phyloP scores from a whole-genome alignment of 1,140 invertebrate genomes.

The Leptinotarsa texana region DNA sequence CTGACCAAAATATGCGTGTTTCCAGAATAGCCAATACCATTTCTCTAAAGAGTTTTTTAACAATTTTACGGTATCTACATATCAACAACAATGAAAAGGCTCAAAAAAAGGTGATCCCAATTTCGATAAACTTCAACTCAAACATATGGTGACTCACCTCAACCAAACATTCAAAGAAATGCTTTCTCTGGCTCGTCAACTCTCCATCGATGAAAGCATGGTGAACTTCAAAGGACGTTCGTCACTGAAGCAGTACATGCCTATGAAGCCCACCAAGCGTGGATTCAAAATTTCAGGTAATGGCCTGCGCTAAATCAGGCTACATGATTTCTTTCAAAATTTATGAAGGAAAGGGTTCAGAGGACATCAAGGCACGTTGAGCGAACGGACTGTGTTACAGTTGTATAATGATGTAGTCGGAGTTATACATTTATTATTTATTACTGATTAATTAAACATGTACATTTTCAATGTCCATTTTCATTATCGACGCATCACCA shows the following conservation, averaged over 20 bases:
- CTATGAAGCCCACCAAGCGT: constrained; percentile 21
- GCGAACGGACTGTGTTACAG: too few relatives aligned
- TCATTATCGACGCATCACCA: too few relatives aligned
- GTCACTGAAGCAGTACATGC: not conserved
- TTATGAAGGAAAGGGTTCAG: constrained; percentile 10
- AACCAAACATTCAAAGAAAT: too few relatives aligned
- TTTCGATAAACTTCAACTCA: constrained; percentile 5
- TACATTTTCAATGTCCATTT: too few relatives aligned
- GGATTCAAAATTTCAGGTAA: constrained; percentile 18
- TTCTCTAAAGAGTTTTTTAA: not conserved
- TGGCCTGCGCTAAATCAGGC: not conserved
- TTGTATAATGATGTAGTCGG: too few relatives aligned
- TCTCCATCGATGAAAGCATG: too few relatives aligned
- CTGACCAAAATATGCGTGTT: too few relatives aligned
- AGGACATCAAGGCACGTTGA: not conserved
- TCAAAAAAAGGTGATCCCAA: not conserved
- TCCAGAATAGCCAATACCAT: not conserved
- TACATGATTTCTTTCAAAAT: not conserved
- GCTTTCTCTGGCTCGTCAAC: too few relatives aligned
- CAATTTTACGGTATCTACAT: not conserved
- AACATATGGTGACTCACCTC: not conserved
- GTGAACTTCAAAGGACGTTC: too few relatives aligned
- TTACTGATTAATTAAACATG: too few relatives aligned
- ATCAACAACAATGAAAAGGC: not conserved
- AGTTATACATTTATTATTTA: too few relatives aligned